Conservation (phyloP, 2,888 invertebrate species). For the Kuschelorhynchus macadamiae region DNA sequence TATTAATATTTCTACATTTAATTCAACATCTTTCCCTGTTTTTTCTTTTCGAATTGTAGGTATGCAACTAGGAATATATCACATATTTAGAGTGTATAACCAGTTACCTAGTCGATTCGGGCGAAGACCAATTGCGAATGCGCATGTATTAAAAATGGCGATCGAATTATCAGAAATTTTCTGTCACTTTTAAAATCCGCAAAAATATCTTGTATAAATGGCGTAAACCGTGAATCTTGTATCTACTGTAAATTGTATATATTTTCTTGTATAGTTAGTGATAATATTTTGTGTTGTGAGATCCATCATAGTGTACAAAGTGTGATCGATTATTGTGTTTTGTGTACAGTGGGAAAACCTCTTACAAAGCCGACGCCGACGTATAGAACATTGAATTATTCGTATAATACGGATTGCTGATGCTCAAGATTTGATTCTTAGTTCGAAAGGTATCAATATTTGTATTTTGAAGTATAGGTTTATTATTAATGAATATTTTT, state of each 20-base stretch:
- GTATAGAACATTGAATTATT: slow-evolving; percentile 69
- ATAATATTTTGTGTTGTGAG: slow-evolving; percentile 75
- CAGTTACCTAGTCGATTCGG: slow-evolving; percentile 40
- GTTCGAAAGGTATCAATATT: slow-evolving; percentile 63
- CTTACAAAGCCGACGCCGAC: slow-evolving; percentile 74
- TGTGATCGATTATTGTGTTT: slow-evolving; percentile 72
- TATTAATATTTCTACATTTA: no score
- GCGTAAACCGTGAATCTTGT: slow-evolving; percentile 76
- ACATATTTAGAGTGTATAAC: slow-evolving; percentile 12
- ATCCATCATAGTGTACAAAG: slow-evolving; percentile 71
- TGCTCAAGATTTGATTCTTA: slow-evolving; percentile 60
- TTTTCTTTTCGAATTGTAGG: no score
- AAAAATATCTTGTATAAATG: slow-evolving; percentile 78
- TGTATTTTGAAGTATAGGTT: slow-evolving; percentile 36
- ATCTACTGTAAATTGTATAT: slow-evolving; percentile 81
- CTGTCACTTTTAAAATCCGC: slow-evolving; percentile 62
- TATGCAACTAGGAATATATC: no score
- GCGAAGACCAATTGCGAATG: slow-evolving; percentile 23
- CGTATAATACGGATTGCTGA: slow-evolving; percentile 68
- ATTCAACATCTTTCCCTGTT: no score
- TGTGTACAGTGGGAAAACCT: slow-evolving; percentile 75
- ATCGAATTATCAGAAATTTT: slow-evolving; percentile 65
- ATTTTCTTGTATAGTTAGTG: slow-evolving; percentile 82
- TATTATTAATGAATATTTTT: slow-evolving; percentile 18
- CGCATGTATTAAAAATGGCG: slow-evolving; percentile 66